Percentiles rank a stretch among this genome's conserved stretches.
These are phyloP conservation scores for Mamestra brassicae DNA, from an alignment of 2,888 invertebrate species.

Conservation along the genomic window DNA sequence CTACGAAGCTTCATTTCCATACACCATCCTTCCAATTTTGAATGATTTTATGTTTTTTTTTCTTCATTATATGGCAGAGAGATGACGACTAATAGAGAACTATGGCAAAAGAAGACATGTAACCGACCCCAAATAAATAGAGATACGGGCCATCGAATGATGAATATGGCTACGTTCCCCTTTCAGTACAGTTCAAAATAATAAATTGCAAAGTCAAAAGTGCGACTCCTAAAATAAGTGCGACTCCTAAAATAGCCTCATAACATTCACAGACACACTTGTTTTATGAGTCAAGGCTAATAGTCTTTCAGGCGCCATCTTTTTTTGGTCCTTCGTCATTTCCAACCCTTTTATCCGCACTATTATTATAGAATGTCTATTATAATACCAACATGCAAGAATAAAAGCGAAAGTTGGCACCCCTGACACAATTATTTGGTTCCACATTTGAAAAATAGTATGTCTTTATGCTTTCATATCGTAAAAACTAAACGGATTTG, in stretches of 20 bases:
- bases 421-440: not conserved
- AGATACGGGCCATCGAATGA: not conserved
- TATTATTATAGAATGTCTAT: not conserved
- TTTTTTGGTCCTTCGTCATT: slow-evolving; percentile 20
- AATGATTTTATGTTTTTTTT: not conserved
- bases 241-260: slow-evolving; percentile 11
- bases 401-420: slow-evolving; percentile 3
- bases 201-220: not conserved
- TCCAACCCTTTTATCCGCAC: slow-evolving; percentile 14
- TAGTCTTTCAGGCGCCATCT: slow-evolving; percentile 24
- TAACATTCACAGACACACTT: slow-evolving; percentile 25
- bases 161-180: not conserved
- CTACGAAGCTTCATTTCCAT: not conserved
- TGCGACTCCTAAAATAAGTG: slow-evolving; percentile 6
- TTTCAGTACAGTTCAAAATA: not conserved
- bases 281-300: slow-evolving; percentile 32
- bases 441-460: not conserved
- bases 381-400: slow-evolving; percentile 1
- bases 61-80: not conserved
- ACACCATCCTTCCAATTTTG: no score
- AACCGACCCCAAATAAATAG: not conserved
- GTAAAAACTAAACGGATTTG: not conserved
- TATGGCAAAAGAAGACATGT: not conserved
- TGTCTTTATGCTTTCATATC: not conserved
- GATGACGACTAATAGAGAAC: not conserved